Percentiles rank a stretch among this genome's conserved stretches.
Conservation (phyloP, 2,888 invertebrate species). For the Erannis defoliaria region DNA sequence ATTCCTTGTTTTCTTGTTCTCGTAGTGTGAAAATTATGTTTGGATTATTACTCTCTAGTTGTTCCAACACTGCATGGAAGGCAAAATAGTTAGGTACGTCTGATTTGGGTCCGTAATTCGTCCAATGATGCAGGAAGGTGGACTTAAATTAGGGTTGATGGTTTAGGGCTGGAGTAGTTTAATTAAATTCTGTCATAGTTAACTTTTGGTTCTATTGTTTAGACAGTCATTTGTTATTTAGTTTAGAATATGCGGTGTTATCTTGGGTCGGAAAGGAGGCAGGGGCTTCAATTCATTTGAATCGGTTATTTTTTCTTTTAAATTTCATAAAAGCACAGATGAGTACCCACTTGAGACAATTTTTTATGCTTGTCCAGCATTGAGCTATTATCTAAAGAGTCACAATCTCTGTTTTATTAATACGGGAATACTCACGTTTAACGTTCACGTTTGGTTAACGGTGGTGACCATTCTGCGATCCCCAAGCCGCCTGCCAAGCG, state of each 20-base stretch:
- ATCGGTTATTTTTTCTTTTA: too few species aligned
- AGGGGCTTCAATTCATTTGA: neutral
- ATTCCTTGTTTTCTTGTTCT: neutral
- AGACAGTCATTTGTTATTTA: slow-evolving; percentile 26
- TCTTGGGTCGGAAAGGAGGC: slow-evolving; percentile 8
- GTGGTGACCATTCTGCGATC: too few species aligned
- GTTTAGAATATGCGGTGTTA: slow-evolving; percentile 12
- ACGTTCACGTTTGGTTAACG: too few species aligned
- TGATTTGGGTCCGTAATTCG: slow-evolving; percentile 31
- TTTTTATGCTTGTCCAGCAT: too few species aligned
- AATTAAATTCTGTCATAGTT: slow-evolving; percentile 33
- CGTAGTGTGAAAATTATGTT: neutral
- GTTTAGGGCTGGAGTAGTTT: slow-evolving; percentile 31
- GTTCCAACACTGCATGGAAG: slow-evolving; percentile 33
- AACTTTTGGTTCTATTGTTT: slow-evolving; percentile 30
- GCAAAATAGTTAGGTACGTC: slow-evolving; percentile 40
- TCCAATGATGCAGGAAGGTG: slow-evolving; percentile 22
- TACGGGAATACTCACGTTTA: too few species aligned
- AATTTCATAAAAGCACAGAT: too few species aligned
- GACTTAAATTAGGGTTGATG: slow-evolving; percentile 36
- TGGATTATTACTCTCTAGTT: slow-evolving; percentile 15
- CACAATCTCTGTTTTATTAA: too few species aligned
- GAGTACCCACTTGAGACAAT: too few species aligned
- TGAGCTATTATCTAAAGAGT: too few species aligned
- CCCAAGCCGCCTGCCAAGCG: too few species aligned